A percentile compares a stretch with the other conserved stretches of the same genome.
Evolutionary conservation across 2,113 vertebrate genomes (phyloP).

Genomic region (Myodes glareolus): DNA sequence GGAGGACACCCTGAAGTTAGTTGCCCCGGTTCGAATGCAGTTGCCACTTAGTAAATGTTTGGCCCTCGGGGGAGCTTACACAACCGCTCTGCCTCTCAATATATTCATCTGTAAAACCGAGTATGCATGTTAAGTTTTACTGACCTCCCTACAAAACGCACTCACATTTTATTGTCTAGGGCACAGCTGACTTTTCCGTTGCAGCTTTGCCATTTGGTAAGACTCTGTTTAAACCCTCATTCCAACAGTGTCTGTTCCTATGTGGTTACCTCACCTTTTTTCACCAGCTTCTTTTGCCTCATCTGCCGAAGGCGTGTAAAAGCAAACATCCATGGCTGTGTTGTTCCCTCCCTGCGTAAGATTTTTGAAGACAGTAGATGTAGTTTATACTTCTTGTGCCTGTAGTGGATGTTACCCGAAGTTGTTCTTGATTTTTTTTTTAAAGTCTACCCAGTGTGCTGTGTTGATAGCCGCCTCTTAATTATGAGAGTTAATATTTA

Average conservation of each 20-base stretch:
- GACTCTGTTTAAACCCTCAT: background rate
- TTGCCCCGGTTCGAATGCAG: background rate
- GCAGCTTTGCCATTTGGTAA: background rate
- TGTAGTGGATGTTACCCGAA: background rate
- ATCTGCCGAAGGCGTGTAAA: background rate
- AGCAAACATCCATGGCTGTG: slow-evolving; percentile 8
- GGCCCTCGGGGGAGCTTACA: background rate
- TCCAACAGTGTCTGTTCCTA: background rate
- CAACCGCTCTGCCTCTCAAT: background rate
- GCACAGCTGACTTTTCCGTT: background rate
- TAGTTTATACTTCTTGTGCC: background rate
- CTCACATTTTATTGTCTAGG: background rate
- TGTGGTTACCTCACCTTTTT: background rate
- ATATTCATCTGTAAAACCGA: background rate
- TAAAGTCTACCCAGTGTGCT: background rate
- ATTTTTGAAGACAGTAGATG: background rate
- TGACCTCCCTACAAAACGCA: background rate
- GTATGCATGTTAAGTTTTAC: background rate
- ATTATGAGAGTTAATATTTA: slow-evolving; percentile 61
- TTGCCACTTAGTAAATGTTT: background rate
- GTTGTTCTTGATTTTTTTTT: background rate
- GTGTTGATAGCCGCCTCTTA: background rate
- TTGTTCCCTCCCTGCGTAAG: background rate
- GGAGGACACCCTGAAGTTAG: background rate
- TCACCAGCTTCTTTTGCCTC: background rate